Base-by-base conservation (phyloP, 2,888 invertebrate species). In the Amiota minor region DNA sequence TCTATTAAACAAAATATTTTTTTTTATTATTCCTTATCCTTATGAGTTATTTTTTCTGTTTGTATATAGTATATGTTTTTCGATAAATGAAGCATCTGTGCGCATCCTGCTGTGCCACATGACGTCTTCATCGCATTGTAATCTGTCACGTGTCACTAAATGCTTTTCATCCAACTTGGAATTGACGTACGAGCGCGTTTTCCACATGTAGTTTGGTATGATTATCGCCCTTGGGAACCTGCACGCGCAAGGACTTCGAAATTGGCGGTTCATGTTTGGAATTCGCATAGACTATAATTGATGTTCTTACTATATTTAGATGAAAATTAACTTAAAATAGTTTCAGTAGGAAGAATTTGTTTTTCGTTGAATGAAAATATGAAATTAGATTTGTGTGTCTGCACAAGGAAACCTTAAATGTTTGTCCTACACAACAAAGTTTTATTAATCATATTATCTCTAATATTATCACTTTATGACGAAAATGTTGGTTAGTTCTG, bases 131-230 rank as follows among this genome's bases (percentile, higher is more conserved):
- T 12, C 16, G 23, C 35, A 49, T 23, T 9, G 14, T 73, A 23
- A 16, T 55, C 76, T 75, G 79, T 80, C 81, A 83, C 82, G 82
- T 83, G 81, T 74, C 74, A n/a, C 16, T 45, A 69, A 78, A 82
- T 16, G 16, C 53, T 14, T 16, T 1, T 53, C 9, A 16, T 9
- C 9, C 1, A 14, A 53, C 16, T 9, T 53, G 9, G 2, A 16
- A 9, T 9, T 16, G 9, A n/a, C 53, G 9, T 53, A 53, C 14
- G 12, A n/a, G 16, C 53, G 16, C 16, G 2, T 53, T n/a, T 10
- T 53, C 16, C 53, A 16, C 53, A 53, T 16, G 6, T 16, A 12
- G 3, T 9, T 53, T 53, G 1, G 9, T 53, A 53, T 53, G n/a
- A 14, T 53, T 16, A 53, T 16, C 14, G n/a, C n/a, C 53, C n/a